Evolutionary conservation across 2,113 vertebrate species (phyloP).

Genomic region (Corydoras sp.): DNA sequence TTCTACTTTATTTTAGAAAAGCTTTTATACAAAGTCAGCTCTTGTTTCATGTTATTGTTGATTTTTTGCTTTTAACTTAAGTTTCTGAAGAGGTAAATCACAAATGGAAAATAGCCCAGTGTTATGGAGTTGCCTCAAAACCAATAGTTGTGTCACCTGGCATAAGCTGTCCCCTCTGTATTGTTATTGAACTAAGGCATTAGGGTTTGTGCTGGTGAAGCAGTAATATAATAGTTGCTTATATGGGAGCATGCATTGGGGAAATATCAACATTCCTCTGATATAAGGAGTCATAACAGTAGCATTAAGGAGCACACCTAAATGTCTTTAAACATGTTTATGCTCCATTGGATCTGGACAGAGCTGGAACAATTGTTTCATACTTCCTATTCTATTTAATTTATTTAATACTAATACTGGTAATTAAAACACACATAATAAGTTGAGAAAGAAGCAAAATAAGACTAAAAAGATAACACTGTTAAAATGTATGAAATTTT

Average conservation of each 20-base stretch:
- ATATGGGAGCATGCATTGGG: constrained; percentile 85
- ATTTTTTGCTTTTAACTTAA: constrained; percentile 26
- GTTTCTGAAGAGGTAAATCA: constrained; percentile 16
- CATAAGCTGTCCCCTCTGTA: constrained; percentile 72
- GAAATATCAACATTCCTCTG: constrained; percentile 79
- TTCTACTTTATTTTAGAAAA: constrained; percentile 27
- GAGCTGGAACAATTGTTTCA: constrained; percentile 14
- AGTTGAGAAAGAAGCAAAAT: too few species aligned
- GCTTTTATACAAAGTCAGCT: constrained; percentile 22
- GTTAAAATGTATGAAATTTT: too few species aligned
- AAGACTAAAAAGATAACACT: too few species aligned
- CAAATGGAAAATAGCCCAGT: constrained; percentile 41
- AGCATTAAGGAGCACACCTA: constrained; percentile 54
- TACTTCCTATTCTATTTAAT: neutral
- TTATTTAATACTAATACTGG: neutral
- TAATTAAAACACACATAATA: too few species aligned
- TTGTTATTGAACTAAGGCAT: constrained; percentile 93
- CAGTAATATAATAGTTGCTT: constrained; percentile 98
- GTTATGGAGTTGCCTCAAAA: constrained; percentile 44
- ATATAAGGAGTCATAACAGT: constrained; percentile 63
- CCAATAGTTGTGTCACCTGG: constrained; percentile 55
- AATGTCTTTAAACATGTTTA: constrained; percentile 50
- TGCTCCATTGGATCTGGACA: constrained; percentile 28
- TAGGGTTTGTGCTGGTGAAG: constrained; percentile 94
- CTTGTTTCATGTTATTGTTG: constrained; percentile 6